phyloP scores from a whole-genome alignment of 2,888 invertebrate genomes.

The Pherbina coryleti region DNA sequence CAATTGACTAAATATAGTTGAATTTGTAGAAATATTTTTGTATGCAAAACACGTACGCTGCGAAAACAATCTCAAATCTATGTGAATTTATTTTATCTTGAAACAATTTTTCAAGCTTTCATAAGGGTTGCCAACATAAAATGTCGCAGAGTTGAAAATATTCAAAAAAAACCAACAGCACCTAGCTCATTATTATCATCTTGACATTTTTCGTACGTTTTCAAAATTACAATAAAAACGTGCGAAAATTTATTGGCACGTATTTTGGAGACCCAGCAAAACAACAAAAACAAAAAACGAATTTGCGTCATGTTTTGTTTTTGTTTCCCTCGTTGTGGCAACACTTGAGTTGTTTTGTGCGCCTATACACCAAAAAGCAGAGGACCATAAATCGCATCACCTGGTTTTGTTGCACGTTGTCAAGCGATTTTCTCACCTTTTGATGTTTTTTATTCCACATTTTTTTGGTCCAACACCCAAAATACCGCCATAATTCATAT shows the following conservation, averaged over 20 bases:
- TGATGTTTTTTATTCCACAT: slow-evolving; percentile 30
- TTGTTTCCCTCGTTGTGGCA: not conserved
- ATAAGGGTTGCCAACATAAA: slow-evolving; percentile 15
- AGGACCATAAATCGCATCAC: slow-evolving; percentile 31
- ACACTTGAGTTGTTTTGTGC: not conserved
- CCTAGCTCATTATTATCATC: slow-evolving; percentile 56
- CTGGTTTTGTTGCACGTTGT: slow-evolving; percentile 28
- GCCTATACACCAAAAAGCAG: not conserved
- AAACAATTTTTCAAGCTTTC: slow-evolving; percentile 58
- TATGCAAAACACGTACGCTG: slow-evolving; percentile 52
- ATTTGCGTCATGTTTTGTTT: slow-evolving; percentile 32
- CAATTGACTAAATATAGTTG: not conserved
- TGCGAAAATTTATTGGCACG: slow-evolving; percentile 67
- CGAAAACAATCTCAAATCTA: slow-evolving; percentile 52
- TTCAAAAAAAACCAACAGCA: slow-evolving; percentile 27
- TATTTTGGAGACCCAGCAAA: slow-evolving; percentile 40
- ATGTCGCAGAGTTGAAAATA: not conserved
- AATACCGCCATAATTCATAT: slow-evolving; percentile 11
- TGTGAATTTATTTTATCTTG: slow-evolving; percentile 57
- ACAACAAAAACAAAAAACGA: not conserved
- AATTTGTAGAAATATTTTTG: not conserved
- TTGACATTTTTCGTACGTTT: slow-evolving; percentile 60
- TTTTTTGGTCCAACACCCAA: slow-evolving; percentile 26
- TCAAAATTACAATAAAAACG: slow-evolving; percentile 64
- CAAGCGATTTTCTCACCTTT: slow-evolving; percentile 30